phyloP scores from a whole-genome alignment of 2,797 vertebrate species.

The Varecia variegata region DNA sequence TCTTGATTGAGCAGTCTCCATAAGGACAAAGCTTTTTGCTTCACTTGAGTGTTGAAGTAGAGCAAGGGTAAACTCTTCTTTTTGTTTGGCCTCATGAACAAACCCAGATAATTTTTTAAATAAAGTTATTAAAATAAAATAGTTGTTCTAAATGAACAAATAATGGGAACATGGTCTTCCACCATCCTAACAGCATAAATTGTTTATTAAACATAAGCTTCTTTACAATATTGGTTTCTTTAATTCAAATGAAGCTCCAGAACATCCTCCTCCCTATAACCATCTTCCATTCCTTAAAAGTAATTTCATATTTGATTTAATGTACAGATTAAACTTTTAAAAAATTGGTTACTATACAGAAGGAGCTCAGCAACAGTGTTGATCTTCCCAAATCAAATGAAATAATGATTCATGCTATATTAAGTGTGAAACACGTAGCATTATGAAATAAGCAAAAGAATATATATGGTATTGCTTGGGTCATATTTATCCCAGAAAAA shows the following conservation, averaged over 20 bases:
- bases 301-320: slow-evolving; percentile 24
- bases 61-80: not conserved
- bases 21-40: not conserved
- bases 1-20: not conserved
- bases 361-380: slow-evolving; percentile 3
- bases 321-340: slow-evolving; percentile 8
- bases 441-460: not conserved
- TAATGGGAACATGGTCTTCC: not conserved
- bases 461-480: not conserved
- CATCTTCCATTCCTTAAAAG: not conserved
- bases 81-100: not conserved
- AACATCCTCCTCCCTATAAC: not conserved
- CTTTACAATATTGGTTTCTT: not conserved
- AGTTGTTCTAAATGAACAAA: not conserved
- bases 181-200: not conserved
- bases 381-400: not conserved
- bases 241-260: not conserved
- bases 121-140: not conserved
- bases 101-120: not conserved
- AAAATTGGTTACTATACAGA: not conserved
- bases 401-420: not conserved
- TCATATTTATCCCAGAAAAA: not conserved
- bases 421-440: not conserved
- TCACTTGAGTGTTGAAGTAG: not conserved
- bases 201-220: slow-evolving; percentile 16